Evolutionary conservation across 2,888 invertebrate genomes (phyloP).

Genomic region (Leptinotarsa haldemani): DNA sequence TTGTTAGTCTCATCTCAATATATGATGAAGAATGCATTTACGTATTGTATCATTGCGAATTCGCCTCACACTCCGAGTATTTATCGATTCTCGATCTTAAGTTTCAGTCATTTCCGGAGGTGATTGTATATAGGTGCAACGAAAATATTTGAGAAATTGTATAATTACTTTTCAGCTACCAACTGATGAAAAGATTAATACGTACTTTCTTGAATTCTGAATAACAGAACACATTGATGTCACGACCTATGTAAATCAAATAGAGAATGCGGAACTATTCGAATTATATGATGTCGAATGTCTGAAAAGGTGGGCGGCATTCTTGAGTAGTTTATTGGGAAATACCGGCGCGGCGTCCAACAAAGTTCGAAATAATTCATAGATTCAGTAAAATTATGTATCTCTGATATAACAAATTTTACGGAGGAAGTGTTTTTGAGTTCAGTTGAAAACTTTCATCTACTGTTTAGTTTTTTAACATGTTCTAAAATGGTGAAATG

Average conservation of each 20-base stretch:
- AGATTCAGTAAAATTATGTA: not conserved
- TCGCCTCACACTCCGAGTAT: no score
- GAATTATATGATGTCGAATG: not conserved
- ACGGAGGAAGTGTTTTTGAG: not conserved
- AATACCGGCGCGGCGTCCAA: not conserved
- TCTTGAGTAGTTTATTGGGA: slow-evolving; percentile 4
- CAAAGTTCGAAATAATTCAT: not conserved
- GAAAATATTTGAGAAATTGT: not conserved
- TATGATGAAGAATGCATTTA: no score
- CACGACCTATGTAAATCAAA: slow-evolving; percentile 12
- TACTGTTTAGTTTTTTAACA: no score
- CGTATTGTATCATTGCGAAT: no score
- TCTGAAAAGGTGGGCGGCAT: not conserved
- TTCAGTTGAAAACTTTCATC: not conserved
- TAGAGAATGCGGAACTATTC: slow-evolving; percentile 10
- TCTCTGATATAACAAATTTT: not conserved
- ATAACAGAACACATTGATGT: slow-evolving; percentile 3
- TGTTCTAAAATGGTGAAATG: no score
- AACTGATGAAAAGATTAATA: not conserved
- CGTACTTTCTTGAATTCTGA: slow-evolving; percentile 12
- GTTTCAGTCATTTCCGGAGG: not conserved
- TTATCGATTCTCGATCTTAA: no score
- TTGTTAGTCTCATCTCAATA: no score
- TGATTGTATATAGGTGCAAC: not conserved
- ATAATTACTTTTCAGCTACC: slow-evolving; percentile 9